Conservation (phyloP, 1,140 invertebrate genomes). For the Agrilus planipennis region DNA sequence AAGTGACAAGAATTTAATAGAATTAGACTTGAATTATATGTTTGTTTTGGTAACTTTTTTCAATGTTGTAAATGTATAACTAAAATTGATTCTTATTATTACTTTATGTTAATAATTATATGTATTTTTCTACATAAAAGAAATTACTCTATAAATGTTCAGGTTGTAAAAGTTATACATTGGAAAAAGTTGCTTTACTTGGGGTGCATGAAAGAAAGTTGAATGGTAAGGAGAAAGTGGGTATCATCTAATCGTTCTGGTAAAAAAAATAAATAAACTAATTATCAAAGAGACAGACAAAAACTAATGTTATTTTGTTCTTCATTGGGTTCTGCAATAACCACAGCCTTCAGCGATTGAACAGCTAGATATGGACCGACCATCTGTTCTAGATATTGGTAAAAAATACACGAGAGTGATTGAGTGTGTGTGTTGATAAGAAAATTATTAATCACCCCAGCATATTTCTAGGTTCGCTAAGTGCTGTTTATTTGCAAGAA, state of each 20-base stretch:
- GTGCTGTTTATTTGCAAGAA: constrained; percentile 25
- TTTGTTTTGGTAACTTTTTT: too few species aligned
- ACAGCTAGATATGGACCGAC: constrained; percentile 3
- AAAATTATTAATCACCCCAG: constrained; percentile 45
- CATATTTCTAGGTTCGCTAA: constrained; percentile 37
- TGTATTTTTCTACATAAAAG: too few species aligned
- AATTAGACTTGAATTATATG: too few species aligned
- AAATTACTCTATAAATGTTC: too few species aligned
- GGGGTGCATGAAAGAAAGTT: constrained; percentile 25
- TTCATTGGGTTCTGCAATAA: constrained; percentile 8
- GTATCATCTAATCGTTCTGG: constrained; percentile 1
- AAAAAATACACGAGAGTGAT: constrained; percentile 23
- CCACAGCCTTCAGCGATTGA: constrained; percentile 2
- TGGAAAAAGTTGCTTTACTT: too few species aligned
- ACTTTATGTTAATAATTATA: too few species aligned
- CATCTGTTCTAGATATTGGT: constrained; percentile 7
- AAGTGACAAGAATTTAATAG: too few species aligned
- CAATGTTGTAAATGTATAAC: too few species aligned
- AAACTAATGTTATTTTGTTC: constrained; percentile 16
- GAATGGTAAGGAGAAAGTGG: constrained; percentile 11
- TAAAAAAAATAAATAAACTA: constrained; percentile 3
- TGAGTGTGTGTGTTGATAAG: constrained; percentile 35
- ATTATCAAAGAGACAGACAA: constrained; percentile 8
- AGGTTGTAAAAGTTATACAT: too few species aligned
- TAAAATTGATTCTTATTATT: too few species aligned